Evolutionary conservation across 2,888 invertebrate species (phyloP).

Genomic region (Drosophila subquinaria): DNA sequence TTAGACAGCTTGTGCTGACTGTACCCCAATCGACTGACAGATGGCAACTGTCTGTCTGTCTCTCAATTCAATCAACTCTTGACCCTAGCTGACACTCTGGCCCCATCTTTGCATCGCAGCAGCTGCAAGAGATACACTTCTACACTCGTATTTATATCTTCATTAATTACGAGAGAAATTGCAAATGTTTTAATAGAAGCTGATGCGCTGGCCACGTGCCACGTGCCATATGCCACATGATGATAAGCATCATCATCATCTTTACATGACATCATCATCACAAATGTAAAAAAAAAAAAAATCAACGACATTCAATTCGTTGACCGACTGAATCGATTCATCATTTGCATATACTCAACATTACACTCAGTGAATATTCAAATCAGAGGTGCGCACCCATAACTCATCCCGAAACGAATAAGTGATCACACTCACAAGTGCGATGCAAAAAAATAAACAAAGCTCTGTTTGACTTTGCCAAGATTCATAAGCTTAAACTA

Average conservation of each 20-base stretch:
- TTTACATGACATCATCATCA: slow-evolving; percentile 50
- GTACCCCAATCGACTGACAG: slow-evolving; percentile 22
- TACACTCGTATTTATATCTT: slow-evolving; percentile 32
- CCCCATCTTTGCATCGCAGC: slow-evolving; percentile 17
- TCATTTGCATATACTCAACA: slow-evolving; percentile 40
- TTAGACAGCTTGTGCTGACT: slow-evolving; percentile 21
- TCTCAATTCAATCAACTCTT: slow-evolving; percentile 64
- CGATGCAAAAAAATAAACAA: not conserved
- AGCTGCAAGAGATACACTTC: slow-evolving; percentile 20
- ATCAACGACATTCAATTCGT: not conserved
- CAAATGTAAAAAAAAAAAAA: slow-evolving; percentile 13
- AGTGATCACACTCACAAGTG: slow-evolving; percentile 7
- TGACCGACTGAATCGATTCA: slow-evolving; percentile 20
- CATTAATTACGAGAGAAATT: slow-evolving; percentile 45
- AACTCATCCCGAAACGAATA: slow-evolving; percentile 5
- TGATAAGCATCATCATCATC: slow-evolving; percentile 13
- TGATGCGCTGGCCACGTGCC: slow-evolving; percentile 36
- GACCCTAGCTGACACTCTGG: slow-evolving; percentile 45
- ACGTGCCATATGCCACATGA: slow-evolving; percentile 17
- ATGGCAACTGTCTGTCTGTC: slow-evolving; percentile 11
- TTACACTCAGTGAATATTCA: slow-evolving; percentile 15
- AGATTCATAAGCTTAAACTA: not conserved
- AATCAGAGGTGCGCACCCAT: slow-evolving; percentile 2
- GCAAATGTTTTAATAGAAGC: slow-evolving; percentile 8
- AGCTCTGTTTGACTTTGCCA: not conserved